Evolutionary conservation across 1,140 invertebrate genomes (phyloP), one percentile per base, ranked within the genome.

Genomic region (Wasmannia auropunctata): DNA sequence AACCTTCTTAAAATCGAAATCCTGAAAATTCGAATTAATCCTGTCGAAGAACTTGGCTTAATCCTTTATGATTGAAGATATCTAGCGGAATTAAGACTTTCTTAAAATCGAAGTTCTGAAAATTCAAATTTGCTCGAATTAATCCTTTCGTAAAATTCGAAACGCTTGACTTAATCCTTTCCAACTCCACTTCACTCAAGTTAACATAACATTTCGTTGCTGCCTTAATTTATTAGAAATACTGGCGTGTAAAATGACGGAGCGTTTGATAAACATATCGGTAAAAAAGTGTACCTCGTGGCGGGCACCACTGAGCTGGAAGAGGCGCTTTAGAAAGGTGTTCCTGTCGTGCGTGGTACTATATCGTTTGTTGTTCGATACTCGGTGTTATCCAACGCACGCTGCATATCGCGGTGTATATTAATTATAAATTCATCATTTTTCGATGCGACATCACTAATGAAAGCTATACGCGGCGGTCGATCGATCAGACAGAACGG

Each of bases 401-500:
- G 19, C 16, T 25, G 43, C 56, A 37, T n/a, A n/a, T 72, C 77
- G 43, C 22, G 16, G 43, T 56, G 34, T 72, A 77, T 87, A 85
- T 87, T 89, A 81, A 86, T 86, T 87, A 90, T 85, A 63, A 72
- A 49, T 58, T 56, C 65, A 56, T 70, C 37, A 74, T 19, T 87
- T 90, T 86, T 86, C 69, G 76, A 87, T 43, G 77, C 49, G 31
- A 40, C 58, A 86, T 88, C 76, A 88, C 89, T 88, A 81, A 87
- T 58, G 56, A 77, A 85, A 76, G 28, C 75, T 72, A 81, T n/a
- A 46, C 19, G 43, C n/a, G 56, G 16, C 14, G 16, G 14, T n/a
- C 43, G 87, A 89, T 90, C 70, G 88, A 91, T 91, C 77, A 86
- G 49, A 69, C 49, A 49, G 63, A 75, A 86, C 43, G 75, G 86